Evolutionary conservation across 2,113 vertebrate species (phyloP), one percentile per base, ranked within the genome.

Genomic region (Mionectes macconnelli): DNA sequence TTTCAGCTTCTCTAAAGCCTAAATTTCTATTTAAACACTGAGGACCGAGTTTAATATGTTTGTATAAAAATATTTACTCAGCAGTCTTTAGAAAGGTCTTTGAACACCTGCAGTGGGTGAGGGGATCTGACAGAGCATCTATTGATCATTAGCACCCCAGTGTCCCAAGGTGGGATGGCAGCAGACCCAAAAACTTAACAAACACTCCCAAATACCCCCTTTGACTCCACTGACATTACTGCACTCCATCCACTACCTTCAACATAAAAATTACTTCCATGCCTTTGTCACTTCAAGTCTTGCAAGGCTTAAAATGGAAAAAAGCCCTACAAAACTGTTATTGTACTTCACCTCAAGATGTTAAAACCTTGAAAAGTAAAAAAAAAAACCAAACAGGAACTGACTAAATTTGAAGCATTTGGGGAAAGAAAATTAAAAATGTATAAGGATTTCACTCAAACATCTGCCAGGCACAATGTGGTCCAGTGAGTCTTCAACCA

Each of bases 11-110:
- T 60, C 49, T 25, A 59, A 82, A 64, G 66, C 70, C 56, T 33
- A 23, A 56, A 68, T 64, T 93, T 87, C 84, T 81, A 77, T 78
- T 88, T 94, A 92, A 93, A 94, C 5, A 5, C 55, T 47, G 68
- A 89, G 6, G 68, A 80, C 39, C 52, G 63, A 92, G 50, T 45
- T 86, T 90, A 62, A 45, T 73, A 49, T 24, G 50, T n/a, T 84
- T 81, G 80, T 52, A 68, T 47, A 63, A 78, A 94, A 87, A 60
- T 60, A 94, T 84, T 94, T 90, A 92, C 47, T 70, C n/a, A 18
- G 33, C 31, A 62, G 42, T 31, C 42, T 74, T 95, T 28, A 57
- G 40, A 66, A 76, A 94, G 66, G 74, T 82, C 75, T 69, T n/a
- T 31, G 45, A 30, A 69, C 82, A 62, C 8, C 39, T 76, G 25